phyloP scores from a whole-genome alignment of 1,140 invertebrate genomes.

The Gonatopus flavifemur region DNA sequence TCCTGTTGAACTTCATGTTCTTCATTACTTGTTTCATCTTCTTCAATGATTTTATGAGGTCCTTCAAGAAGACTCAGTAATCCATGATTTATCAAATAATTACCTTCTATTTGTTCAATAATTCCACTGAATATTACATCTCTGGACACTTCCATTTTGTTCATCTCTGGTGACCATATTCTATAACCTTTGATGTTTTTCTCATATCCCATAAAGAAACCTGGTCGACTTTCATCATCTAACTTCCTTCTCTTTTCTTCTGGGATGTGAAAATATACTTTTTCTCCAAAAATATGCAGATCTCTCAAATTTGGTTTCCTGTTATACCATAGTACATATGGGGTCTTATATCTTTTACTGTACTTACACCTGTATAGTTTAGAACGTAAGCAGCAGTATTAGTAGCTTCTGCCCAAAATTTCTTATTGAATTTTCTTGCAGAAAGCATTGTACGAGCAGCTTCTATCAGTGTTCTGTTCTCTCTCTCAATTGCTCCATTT shows the following conservation, averaged over 20 bases:
- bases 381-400: not conserved
- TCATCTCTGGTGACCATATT: not conserved
- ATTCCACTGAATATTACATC: not conserved
- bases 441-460: not conserved
- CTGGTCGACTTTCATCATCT: slow-evolving; percentile 9
- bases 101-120: no score
- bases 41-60: not conserved
- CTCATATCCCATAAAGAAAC: not conserved
- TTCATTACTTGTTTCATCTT: not conserved
- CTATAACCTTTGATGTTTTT: not conserved
- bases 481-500: not conserved
- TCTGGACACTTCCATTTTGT: not conserved
- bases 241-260: not conserved
- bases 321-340: not conserved
- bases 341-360: not conserved
- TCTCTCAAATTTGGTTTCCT: not conserved
- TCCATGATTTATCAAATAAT: not conserved
- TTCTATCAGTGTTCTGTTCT: not conserved
- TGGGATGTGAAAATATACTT: not conserved
- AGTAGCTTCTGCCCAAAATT: not conserved
- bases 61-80: not conserved
- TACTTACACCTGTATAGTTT: not conserved
- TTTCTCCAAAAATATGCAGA: not conserved
- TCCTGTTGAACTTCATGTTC: not conserved
- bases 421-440: not conserved